Base-by-base conservation (phyloP, 2,797 vertebrate genomes). In the Melanotaenia parkinsoni region DNA sequence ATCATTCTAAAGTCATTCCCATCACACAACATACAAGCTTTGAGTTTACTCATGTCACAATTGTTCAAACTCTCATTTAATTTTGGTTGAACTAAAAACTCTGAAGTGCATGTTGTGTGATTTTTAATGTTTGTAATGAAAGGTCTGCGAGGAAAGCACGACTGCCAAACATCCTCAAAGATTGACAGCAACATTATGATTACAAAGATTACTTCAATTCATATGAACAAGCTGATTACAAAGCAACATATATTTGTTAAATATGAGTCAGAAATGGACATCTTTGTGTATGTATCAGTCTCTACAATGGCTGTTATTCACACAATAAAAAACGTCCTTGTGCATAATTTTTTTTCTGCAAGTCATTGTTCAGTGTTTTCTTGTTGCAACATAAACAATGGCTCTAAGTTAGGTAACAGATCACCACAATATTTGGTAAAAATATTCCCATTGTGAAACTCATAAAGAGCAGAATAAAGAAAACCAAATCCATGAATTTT, bases 1-100 rank as follows among this genome's bases (percentile, higher is more conserved):
- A 12, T 45, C 18, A 45, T 20, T 45, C 5, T 45, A 8, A 45
- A 84, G 63, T 62, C 47, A 66, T 60, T 67, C 0, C 62, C 53
- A 18, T 62, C 18, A 13, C 16, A 13, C 37, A 33, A 56, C 28
- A 30, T 30, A 13, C 35, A 33, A 56, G 11, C 28, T 3, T 7
- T 37, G 32, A 40, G 51, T 13, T 22, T 3, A 8, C 14, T 20
- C 6, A 20, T 70, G 53, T 66, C 14, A 66, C 3, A 45, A 5
- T 18, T 30, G 3, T 51, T 11, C 43, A n/a, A 58, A 16, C 12
- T 11, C 12, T 11, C 1, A 13, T 2, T 7, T 24, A 10, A 26
- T 47, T 38, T 45, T 5, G 3, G 6, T 16, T 18, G 47, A 30
- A 20, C 9, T 26, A 4, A 60, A 43, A 26, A 18, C 43, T 58